Evolutionary conservation across 2,888 invertebrate species (phyloP), one percentile per base, ranked within the genome.

Genomic region (Macrosiphum euphorbiae): DNA sequence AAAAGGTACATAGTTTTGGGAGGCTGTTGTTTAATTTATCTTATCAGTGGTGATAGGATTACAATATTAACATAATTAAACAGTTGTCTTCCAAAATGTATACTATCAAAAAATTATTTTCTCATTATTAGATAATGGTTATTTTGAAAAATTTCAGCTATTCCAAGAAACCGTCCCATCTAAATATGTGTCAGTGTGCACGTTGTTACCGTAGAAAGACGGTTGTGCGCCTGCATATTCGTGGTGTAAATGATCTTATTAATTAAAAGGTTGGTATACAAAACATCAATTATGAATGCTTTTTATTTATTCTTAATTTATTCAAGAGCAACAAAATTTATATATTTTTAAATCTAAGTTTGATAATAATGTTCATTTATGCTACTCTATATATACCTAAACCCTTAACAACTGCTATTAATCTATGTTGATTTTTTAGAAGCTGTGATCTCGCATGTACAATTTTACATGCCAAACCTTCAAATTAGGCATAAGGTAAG

Each of bases 111-210:
- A 35, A 35, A 85, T 84, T 93, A 58, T 93, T 78, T 93, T 93
- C 88, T 93, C 92, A 89, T 89, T 93, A 89, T 93, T 93, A 89
- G 92, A 93, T 93, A 89, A 93, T 93, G 78, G 92, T 93, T 85
- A 93, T 93, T 93, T 93, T 93, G 88, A 93, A 93, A 44, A 93
- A 93, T 93, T 93, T 93, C 92, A 93, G 92, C 92, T 89, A 89
- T 93, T 93, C 89, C 89, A 84, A 89, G 89, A 93, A 47, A 93
- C 84, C 58, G 55, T 89, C 78, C 92, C 92, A 93, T 88, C 89
- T 89, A 93, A 93, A 89, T 85, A 93, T 89, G 89, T 93, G 89
- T 88, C 92, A 78, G 44, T 89, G 47, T 55, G 92, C 84, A 89
- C 47, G 58, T 47, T 88, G 92, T 85, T 93, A 93, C 92, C 89